These are phyloP conservation scores for Mesocricetus auratus DNA, from an alignment of 2,113 vertebrate genomes.

Conservation along the genomic window DNA sequence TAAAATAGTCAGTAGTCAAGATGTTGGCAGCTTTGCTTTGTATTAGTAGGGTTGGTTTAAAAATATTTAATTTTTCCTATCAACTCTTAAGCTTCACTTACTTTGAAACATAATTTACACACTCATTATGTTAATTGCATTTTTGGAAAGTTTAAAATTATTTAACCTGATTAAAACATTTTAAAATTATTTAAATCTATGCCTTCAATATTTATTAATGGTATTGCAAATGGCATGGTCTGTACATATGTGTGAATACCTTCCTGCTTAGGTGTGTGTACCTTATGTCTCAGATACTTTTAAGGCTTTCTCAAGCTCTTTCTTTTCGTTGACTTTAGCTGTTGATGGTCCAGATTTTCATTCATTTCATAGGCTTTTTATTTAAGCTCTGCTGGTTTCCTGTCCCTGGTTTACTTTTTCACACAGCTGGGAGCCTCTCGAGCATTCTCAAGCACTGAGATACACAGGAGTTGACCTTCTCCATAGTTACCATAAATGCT, in stretches of 20 bases:
- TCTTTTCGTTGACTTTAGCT: slow-evolving; percentile 46
- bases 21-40: background rate
- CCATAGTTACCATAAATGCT: background rate
- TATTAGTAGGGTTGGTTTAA: slow-evolving; percentile 44
- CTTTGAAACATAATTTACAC: background rate
- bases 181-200: slow-evolving; percentile 21
- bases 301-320: background rate
- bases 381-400: slow-evolving; percentile 46
- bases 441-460: slow-evolving; percentile 39
- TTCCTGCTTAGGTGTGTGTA: background rate
- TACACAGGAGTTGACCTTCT: slow-evolving; percentile 52
- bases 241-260: background rate
- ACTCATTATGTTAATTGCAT: background rate
- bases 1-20: background rate
- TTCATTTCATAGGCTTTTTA: slow-evolving; percentile 43
- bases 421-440: background rate
- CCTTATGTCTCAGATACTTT: background rate
- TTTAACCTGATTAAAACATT: background rate
- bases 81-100: slow-evolving; percentile 33
- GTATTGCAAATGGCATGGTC: background rate
- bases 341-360: slow-evolving; percentile 47
- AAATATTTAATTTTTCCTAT: slow-evolving; percentile 48
- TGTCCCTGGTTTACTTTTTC: slow-evolving; percentile 57
- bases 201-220: slow-evolving; percentile 1
- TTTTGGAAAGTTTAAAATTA: slow-evolving; percentile 7